Evolutionary conservation across 1,140 invertebrate species (phyloP), one percentile per base, ranked within the genome.

Genomic region (Antheraea mylitta): DNA sequence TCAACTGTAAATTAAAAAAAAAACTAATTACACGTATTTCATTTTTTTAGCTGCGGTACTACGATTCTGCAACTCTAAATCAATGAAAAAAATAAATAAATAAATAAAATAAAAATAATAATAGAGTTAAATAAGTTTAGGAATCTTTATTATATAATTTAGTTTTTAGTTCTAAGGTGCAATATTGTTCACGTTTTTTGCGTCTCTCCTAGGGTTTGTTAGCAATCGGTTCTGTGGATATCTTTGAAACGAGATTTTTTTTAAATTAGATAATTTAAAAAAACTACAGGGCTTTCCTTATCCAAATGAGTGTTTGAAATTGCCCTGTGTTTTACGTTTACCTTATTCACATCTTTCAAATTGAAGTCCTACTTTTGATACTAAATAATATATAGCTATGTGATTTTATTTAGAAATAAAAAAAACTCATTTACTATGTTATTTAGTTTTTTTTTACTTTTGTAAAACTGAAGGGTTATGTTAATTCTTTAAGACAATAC

Each of bases 41-140:
- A 66, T 71, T 73, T 30, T 84, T 82, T 38, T 86, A 89, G 85
- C 80, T 84, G 84, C 69, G 82, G 80, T 5, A 81, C 85, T 0
- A 87, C 84, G 0, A 85, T 89, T 6, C 74, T 89, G n/a, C 87
- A 87, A 75, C 80, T 87, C 9, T 89, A 85, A 85, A 66, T 66
- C 4, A 30, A 30, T 30, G 22, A 4, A 30, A 30, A 30, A 30
- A 30, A 30, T 2, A 60, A 11, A 60, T n/a, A n/a, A 42, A 9
- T 11, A 38, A n/a, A 38, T 11, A 38, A n/a, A 42, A 42, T 37
- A n/a, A 64, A 18, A n/a, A 38, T 22, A 48, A 66, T 10, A 66
- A 13, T 53, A 42, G 11, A 2, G 11, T 42, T 42, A 42, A 42
- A 9, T 53, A 53, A 53, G 45, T 53, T 53, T 53, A 13, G 16